Conservation (phyloP, 2,888 invertebrate genomes). For the Stenolophus ochropezus region DNA sequence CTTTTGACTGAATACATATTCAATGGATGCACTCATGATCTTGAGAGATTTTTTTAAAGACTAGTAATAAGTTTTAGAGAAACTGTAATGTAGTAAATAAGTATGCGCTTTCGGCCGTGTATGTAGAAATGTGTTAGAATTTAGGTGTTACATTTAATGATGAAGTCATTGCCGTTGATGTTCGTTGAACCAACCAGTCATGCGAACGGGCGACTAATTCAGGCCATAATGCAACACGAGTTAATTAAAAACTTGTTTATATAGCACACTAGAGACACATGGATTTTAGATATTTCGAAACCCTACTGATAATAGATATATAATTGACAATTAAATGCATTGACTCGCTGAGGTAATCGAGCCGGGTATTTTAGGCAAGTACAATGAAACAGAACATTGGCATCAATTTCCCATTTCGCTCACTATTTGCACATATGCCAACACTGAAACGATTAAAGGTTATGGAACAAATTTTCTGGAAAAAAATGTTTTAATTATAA, state of each 20-base stretch:
- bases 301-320: conserved; percentile 17
- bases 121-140: not conserved
- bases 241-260: conserved; percentile 35
- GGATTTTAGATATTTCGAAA: conserved; percentile 19
- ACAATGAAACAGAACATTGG: conserved; percentile 8
- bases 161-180: not conserved
- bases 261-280: not conserved
- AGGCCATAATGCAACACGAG: conserved; percentile 10
- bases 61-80: too few species aligned
- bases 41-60: too few species aligned
- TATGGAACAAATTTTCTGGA: not conserved
- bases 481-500: not conserved
- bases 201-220: not conserved
- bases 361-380: conserved; percentile 6
- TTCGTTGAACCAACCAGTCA: not conserved
- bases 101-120: not conserved
- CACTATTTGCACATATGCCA: not conserved
- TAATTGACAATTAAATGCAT: conserved; percentile 24
- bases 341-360: conserved; percentile 14
- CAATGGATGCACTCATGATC: too few species aligned
- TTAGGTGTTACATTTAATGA: not conserved
- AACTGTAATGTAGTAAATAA: too few species aligned
- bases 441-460: not conserved
- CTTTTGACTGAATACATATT: too few species aligned
- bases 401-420: not conserved